phyloP scores from a whole-genome alignment of 1,140 invertebrate genomes.

The Anastatus disparis region DNA sequence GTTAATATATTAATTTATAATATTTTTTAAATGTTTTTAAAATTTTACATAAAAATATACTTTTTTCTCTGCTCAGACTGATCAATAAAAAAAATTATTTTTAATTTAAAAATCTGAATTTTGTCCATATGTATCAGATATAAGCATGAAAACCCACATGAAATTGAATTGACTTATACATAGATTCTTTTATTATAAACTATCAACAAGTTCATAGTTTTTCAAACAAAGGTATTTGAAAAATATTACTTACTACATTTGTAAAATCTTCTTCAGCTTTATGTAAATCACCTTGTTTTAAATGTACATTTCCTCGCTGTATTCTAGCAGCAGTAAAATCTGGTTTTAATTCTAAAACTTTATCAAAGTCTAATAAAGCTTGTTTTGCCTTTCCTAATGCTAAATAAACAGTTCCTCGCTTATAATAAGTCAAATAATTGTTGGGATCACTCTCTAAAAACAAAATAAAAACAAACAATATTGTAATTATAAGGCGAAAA shows the following conservation, averaged over 20 bases:
- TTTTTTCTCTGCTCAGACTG: no score
- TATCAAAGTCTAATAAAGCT: conserved; percentile 92
- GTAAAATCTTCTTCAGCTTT: conserved; percentile 86
- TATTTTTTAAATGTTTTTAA: neutral
- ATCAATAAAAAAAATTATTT: no score
- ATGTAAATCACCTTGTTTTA: conserved; percentile 89
- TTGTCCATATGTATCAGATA: no score
- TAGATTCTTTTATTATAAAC: no score
- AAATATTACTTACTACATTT: conserved; percentile 78
- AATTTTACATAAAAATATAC: neutral
- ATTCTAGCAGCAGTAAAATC: conserved; percentile 92
- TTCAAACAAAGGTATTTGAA: neutral
- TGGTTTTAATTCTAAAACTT: conserved; percentile 91
- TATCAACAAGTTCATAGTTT: no score
- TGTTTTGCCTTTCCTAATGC: conserved; percentile 96
- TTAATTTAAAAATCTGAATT: no score
- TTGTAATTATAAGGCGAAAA: neutral
- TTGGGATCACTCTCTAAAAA: conserved; percentile 91
- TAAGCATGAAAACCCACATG: no score
- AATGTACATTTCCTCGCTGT: conserved; percentile 86
- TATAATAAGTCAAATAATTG: conserved; percentile 96
- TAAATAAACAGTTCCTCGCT: conserved; percentile 95
- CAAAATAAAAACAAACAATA: conserved; percentile 40
- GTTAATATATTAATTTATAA: neutral
- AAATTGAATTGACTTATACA: no score